A percentile compares a stretch with the other conserved stretches of the same genome.
phyloP scores from a whole-genome alignment of 2,113 vertebrate species.

The Anoplopoma fimbria region DNA sequence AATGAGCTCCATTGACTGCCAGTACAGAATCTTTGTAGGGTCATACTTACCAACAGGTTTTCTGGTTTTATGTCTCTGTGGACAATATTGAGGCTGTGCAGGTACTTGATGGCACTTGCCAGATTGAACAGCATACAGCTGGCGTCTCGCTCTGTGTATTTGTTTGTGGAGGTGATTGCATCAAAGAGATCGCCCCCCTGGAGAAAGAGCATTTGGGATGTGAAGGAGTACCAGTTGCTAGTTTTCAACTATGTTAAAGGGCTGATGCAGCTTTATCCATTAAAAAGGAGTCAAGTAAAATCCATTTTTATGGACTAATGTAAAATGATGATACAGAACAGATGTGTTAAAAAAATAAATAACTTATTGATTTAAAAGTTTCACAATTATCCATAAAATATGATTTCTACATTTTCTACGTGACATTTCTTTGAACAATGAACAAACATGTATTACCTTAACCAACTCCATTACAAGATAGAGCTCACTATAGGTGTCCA shows the following conservation, averaged over 20 bases:
- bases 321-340: not conserved
- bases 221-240: not conserved
- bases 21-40: not conserved
- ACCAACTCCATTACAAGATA: constrained; percentile 99
- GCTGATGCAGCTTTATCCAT: not conserved
- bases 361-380: not conserved
- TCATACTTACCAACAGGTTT: constrained; percentile 92
- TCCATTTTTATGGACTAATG: not conserved
- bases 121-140: constrained; percentile 98
- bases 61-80: constrained; percentile 99
- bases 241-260: not conserved
- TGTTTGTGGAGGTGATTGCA: constrained; percentile 97
- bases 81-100: constrained; percentile 96
- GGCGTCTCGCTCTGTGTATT: constrained; percentile 97
- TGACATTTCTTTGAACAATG: not conserved
- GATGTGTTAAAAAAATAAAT: not conserved
- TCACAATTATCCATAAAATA: not conserved
- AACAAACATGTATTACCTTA: constrained; percentile 84
- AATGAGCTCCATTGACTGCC: not conserved
- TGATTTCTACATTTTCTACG: not conserved
- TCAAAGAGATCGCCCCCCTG: constrained; percentile 99
- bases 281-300: not conserved
- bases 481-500: constrained; percentile 93
- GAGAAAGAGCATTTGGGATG: constrained; percentile 50
- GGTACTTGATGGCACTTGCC: constrained; percentile 97